A percentile compares a stretch with the other conserved stretches of the same genome.
Conservation (phyloP, 2,113 vertebrate species). For the Calyptomena viridis region DNA sequence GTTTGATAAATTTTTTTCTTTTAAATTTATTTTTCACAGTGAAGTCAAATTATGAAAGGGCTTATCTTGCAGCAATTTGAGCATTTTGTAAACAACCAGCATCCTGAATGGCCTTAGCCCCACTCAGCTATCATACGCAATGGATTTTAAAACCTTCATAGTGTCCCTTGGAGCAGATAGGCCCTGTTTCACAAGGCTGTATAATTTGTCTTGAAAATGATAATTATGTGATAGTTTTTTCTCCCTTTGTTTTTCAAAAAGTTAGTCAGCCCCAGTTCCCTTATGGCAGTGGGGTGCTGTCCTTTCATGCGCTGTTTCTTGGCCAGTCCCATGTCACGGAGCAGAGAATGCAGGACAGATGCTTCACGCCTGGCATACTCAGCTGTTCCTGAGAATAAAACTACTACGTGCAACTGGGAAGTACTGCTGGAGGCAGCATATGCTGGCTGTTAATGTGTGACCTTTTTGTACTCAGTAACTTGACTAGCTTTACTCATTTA, state of each 20-base stretch:
- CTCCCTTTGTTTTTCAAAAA: not conserved
- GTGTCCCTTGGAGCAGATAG: not conserved
- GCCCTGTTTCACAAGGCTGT: not conserved
- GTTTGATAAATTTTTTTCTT: not conserved
- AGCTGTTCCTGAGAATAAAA: conserved; percentile 70
- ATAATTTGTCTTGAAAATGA: not conserved
- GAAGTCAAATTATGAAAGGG: not conserved
- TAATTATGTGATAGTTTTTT: not conserved
- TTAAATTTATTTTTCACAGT: not conserved
- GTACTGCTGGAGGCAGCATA: conserved; percentile 22
- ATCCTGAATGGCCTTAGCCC: not conserved
- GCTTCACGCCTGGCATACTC: conserved; percentile 60
- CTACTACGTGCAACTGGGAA: conserved; percentile 19
- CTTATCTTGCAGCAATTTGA: not conserved
- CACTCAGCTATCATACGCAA: not conserved
- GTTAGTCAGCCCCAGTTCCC: not conserved
- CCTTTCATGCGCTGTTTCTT: not conserved
- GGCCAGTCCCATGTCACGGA: not conserved
- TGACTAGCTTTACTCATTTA: not conserved
- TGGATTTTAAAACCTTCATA: not conserved
- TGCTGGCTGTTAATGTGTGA: conserved; percentile 34
- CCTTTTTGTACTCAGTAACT: conserved; percentile 45
- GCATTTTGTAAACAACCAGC: not conserved
- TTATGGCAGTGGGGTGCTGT: not conserved
- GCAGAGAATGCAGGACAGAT: conserved; percentile 61